These are phyloP conservation scores for Chrysopilus asiliformis DNA, from an alignment of 2,888 invertebrate genomes.

Conservation along the genomic window DNA sequence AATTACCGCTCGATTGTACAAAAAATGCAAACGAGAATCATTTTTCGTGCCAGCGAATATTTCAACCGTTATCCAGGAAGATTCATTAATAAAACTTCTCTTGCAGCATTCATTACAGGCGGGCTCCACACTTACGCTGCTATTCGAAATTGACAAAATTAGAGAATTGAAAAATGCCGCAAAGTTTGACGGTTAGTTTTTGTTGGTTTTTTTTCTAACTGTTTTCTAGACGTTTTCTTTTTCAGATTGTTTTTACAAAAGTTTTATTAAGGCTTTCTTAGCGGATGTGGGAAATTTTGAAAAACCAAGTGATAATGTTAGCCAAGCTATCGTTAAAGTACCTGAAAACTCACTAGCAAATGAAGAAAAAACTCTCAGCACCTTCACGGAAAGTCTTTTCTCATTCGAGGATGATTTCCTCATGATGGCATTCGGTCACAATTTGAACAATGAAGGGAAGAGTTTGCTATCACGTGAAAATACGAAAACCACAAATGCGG, in stretches of 20 bases:
- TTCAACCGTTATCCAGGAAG: slow-evolving; percentile 20
- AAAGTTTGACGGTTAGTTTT: slow-evolving; percentile 17
- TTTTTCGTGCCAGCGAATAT: slow-evolving; percentile 20
- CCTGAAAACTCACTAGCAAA: too few relatives aligned
- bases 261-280: slow-evolving; percentile 2
- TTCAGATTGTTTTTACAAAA: slow-evolving; percentile 6
- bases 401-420: slow-evolving; percentile 23
- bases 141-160: slow-evolving; percentile 27
- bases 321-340: too few relatives aligned
- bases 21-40: slow-evolving; percentile 22
- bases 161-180: slow-evolving; percentile 23
- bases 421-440: slow-evolving; percentile 22
- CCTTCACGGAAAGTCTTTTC: slow-evolving; percentile 11
- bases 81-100: slow-evolving; percentile 24
- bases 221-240: not conserved
- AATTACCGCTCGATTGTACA: slow-evolving; percentile 19
- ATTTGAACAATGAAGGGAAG: slow-evolving; percentile 14
- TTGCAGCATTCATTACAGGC: slow-evolving; percentile 26
- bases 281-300: slow-evolving; percentile 4
- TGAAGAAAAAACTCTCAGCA: not conserved
- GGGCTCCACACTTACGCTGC: slow-evolving; percentile 27
- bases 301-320: too few relatives aligned
- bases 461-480: slow-evolving; percentile 7
- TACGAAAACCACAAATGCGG: slow-evolving; percentile 6
- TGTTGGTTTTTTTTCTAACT: too few relatives aligned